Evolutionary conservation across 2,888 invertebrate species (phyloP), one percentile per base, ranked within the genome.

Genomic region (Adela reaumurella): DNA sequence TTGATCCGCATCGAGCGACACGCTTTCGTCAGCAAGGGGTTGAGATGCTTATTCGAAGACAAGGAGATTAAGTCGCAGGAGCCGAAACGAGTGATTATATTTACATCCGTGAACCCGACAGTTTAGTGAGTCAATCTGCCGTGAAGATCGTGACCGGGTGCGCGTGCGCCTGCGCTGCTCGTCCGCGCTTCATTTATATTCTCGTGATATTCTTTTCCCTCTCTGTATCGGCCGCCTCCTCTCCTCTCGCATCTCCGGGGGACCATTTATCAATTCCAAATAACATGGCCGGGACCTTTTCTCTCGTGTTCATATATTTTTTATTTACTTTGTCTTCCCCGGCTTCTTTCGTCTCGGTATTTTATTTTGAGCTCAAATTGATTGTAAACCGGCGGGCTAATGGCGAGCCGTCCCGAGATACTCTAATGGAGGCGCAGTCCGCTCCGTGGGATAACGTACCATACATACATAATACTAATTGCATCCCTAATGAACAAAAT

Each of bases 211-310:
- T n/a, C n/a, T n/a, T 59, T 53, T 76, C 74, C 59, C 66, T 55
- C 53, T 72, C 63, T 58, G 50, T 54, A 58, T 69, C 67, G 72
- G 72, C 68, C 72, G 58, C 57, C 59, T 73, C 67, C 62, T 60
- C 52, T 56, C 76, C 68, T 48, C 62, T 57, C 73, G 62, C 74
- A 62, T 68, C 74, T 73, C 65, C 63, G 70, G 69, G 68, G 70
- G 67, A 72, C 50, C 70, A 78, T 78, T 78, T 78, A 78, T 78
- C 78, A 77, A 78, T 74, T 71, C 78, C 71, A 76, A 78, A 77
- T 77, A 78, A 76, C 77, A 74, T 76, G 69, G 18, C 70, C 72
- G 70, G 71, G 72, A 63, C 67, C 69, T 70, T 76, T 74, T 71
- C 68, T 46, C 64, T 63, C 68, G 58, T 68, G 69, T 74, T 72